Percentiles rank a stretch among this genome's conserved stretches.
Evolutionary conservation across 2,888 invertebrate species (phyloP).

Genomic region (Yponomeuta evonymella): DNA sequence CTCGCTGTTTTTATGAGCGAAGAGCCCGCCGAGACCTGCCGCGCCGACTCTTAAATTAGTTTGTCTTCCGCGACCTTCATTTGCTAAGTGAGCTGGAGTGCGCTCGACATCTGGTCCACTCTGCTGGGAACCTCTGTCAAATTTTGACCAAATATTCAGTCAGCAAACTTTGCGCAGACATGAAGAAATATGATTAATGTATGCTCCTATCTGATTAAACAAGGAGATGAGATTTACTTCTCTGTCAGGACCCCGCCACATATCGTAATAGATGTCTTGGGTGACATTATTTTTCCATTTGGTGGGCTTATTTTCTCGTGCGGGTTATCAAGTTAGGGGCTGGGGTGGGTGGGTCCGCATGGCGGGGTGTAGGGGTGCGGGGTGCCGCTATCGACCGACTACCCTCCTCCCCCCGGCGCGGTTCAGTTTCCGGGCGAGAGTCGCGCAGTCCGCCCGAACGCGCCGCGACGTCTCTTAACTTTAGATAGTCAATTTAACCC

Average conservation of each 20-base stretch:
- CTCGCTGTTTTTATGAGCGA: slow-evolving; percentile 67
- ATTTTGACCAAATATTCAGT: background rate
- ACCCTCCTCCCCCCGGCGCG: slow-evolving; percentile 73
- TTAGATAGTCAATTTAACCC: slow-evolving; percentile 68
- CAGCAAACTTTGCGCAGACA: background rate
- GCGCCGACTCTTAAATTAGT: slow-evolving; percentile 61
- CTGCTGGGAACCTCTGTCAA: background rate
- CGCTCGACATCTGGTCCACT: slow-evolving; percentile 14
- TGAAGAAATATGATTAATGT: background rate
- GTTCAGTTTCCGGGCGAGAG: slow-evolving; percentile 77
- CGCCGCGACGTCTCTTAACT: slow-evolving; percentile 66
- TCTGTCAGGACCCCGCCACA: slow-evolving; percentile 33
- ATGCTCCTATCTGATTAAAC: background rate
- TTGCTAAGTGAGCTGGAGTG: slow-evolving; percentile 39
- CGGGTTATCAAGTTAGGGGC: slow-evolving; percentile 72
- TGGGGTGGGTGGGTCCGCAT: slow-evolving; percentile 65
- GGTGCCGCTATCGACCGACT: slow-evolving; percentile 74
- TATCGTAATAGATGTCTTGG: slow-evolving; percentile 49
- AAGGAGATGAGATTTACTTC: slow-evolving; percentile 20
- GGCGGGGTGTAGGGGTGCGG: slow-evolving; percentile 55
- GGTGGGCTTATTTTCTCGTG: slow-evolving; percentile 71
- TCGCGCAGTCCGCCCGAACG: slow-evolving; percentile 78
- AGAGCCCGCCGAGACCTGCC: slow-evolving; percentile 58
- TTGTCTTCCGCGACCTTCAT: slow-evolving; percentile 42
- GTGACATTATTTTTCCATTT: slow-evolving; percentile 72